phyloP scores from a whole-genome alignment of 2,888 invertebrate genomes.

The Galerucella pusilla region DNA sequence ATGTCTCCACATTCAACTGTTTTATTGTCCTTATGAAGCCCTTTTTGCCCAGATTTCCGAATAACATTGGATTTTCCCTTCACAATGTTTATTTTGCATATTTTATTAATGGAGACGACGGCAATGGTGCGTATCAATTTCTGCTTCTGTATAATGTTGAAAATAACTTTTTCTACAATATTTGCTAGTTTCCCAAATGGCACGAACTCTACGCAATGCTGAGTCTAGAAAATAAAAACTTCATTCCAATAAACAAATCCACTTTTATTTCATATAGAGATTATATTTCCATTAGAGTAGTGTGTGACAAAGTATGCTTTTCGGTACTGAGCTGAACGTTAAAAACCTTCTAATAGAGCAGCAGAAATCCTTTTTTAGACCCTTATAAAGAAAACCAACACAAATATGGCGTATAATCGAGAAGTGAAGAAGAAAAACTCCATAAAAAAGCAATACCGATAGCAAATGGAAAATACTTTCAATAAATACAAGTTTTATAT shows the following conservation, averaged over 20 bases:
- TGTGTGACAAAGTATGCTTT: too few species aligned
- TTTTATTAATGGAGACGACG: slow-evolving; percentile 56
- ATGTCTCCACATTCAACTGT: slow-evolving; percentile 43
- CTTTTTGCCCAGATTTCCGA: slow-evolving; percentile 46
- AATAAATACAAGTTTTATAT: slow-evolving; percentile 30
- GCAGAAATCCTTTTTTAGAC: slow-evolving; percentile 3
- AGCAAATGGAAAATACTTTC: slow-evolving; percentile 13
- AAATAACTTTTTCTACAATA: background rate
- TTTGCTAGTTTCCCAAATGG: too few species aligned
- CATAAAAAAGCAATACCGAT: slow-evolving; percentile 30
- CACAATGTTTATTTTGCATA: slow-evolving; percentile 56
- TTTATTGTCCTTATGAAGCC: slow-evolving; percentile 44
- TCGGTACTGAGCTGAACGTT: background rate
- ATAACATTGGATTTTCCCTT: slow-evolving; percentile 51
- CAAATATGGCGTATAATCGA: slow-evolving; percentile 24
- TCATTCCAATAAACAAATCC: too few species aligned
- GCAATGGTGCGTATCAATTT: slow-evolving; percentile 46
- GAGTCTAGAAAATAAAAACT: too few species aligned
- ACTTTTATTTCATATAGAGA: too few species aligned
- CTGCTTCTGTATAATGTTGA: slow-evolving; percentile 23
- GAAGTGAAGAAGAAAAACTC: slow-evolving; percentile 27
- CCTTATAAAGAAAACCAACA: background rate
- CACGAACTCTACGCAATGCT: too few species aligned
- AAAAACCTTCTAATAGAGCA: background rate
- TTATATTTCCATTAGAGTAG: too few species aligned